Evolutionary conservation across 1,140 invertebrate genomes (phyloP), one percentile per base, ranked within the genome.

Genomic region (Sitodiplosis mosellana): DNA sequence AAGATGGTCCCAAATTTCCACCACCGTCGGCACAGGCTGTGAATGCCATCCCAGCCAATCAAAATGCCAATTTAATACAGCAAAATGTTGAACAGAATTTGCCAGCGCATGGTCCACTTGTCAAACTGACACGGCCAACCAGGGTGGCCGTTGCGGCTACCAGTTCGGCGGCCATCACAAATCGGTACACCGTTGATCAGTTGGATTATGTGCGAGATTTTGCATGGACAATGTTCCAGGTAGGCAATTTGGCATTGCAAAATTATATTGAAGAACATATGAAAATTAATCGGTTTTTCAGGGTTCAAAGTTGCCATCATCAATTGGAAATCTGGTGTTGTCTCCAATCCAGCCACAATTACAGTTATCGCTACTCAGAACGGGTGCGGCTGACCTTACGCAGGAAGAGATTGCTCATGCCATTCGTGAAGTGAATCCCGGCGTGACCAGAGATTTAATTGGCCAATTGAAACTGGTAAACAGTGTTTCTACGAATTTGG

Each of bases 241-340:
- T 27, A 5, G 4, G 27, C 10, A 27, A n/a, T n/a, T n/a, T 10
- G 27, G 10, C 27, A 27, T 27, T 27, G 3, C 20, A 43, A 18
- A 18, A 5, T 21, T 12, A 43, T 19, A 43, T 4, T 5, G 18
- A 43, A 43, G 5, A 21, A 21, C 5, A 43, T 18, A 43, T 43
- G 18, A 3, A 12, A 15, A 6, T 40, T 40, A n/a, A n/a, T n/a
- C n/a, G n/a, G n/a, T 18, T 44, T 18, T 46, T n/a, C 19, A 38
- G 46, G 46, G n/a, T 4, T 47, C 36, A n/a, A 47, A 47, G 37
- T 21, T 47, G 37, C 17, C 46, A 6, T 36, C 33, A 19, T 4
- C 33, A 5, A 18, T 37, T 4, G 46, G 21, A 14, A 47, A 47
- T 38, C n/a, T 47, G 2, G 21, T 47, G 33, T 14, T 47, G 2